Base-by-base conservation (phyloP, 2,113 vertebrate species). In the Dicaeum eximium region DNA sequence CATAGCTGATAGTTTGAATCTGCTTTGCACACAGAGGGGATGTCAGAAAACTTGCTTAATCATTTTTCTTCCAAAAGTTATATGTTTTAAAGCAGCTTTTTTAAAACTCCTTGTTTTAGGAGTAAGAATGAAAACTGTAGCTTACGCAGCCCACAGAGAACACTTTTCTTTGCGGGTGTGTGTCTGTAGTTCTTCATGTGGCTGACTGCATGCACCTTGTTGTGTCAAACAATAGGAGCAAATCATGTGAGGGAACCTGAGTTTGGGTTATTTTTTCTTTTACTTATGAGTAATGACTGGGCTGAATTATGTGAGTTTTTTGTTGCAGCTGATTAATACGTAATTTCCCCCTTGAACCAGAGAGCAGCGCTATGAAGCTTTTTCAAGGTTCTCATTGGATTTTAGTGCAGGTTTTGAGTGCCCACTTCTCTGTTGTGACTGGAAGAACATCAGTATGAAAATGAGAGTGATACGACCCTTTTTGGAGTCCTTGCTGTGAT, bases 221-320 rank as follows among this genome's bases (percentile, higher is more conserved):
- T 40, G 23, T 95, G 60, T 66, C 71, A 88, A 86, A 95, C 94
- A 94, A 54, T 78, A 83, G 93, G 85, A 79, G n/a, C 81, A 60
- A 93, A 78, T 92, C 60, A 13, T 78, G n/a, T 77, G 80, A 88
- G 80, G 86, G 78, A 92, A 92, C 86, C 86, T 80, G 70, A 23
- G 8, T 25, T 72, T 67, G 66, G 61, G 83, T 93, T 94, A 44
- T 50, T 37, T 92, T 71, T 75, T 65, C 37, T 89, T 92, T 66
- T 42, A 21, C 74, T 93, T 88, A 66, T 89, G 65, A 56, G 38
- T 93, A 89, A 86, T 96, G 53, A 74, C 67, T 88, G 44, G 80
- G 66, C 82, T 60, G 87, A 83, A 57, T 95, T 96, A 83, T 53
- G 31, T 77, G 73, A 83, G n/a, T 77, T 85, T 91, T 84, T 67